Conservation (phyloP, 2,888 invertebrate species). For the Eristalinus sepulchralis region DNA sequence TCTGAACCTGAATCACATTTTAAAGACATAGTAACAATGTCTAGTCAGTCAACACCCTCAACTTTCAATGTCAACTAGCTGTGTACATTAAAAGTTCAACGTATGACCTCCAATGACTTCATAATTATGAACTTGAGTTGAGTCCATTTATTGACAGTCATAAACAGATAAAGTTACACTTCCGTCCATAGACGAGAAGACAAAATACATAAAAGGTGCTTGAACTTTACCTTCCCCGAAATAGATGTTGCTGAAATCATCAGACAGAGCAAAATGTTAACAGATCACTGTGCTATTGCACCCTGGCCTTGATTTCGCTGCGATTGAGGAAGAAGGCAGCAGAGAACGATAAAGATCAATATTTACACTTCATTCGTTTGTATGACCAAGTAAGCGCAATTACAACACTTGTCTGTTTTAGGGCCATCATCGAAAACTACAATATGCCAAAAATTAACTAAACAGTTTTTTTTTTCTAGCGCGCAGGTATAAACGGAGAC, state of each 20-base stretch:
- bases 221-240: neutral
- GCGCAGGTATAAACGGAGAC: neutral
- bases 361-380: slow-evolving; percentile 23
- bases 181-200: neutral
- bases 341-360: slow-evolving; percentile 12
- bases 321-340: slow-evolving; percentile 32
- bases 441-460: neutral
- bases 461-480: neutral
- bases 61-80: neutral
- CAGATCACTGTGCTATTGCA: slow-evolving; percentile 33
- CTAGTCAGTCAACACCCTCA: neutral
- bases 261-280: neutral
- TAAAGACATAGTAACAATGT: neutral
- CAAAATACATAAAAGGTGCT: neutral
- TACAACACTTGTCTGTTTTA: neutral
- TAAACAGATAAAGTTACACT: neutral
- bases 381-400: slow-evolving; percentile 23
- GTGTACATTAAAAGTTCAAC: neutral
- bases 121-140: neutral
- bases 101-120: neutral
- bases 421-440: slow-evolving; percentile 6
- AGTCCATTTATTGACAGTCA: neutral
- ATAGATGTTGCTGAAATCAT: neutral
- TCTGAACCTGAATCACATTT: neutral
- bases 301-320: slow-evolving; percentile 56